Evolutionary conservation across 2,888 invertebrate genomes (phyloP), one percentile per base, ranked within the genome.

Genomic region (Nemurella pictetii): DNA sequence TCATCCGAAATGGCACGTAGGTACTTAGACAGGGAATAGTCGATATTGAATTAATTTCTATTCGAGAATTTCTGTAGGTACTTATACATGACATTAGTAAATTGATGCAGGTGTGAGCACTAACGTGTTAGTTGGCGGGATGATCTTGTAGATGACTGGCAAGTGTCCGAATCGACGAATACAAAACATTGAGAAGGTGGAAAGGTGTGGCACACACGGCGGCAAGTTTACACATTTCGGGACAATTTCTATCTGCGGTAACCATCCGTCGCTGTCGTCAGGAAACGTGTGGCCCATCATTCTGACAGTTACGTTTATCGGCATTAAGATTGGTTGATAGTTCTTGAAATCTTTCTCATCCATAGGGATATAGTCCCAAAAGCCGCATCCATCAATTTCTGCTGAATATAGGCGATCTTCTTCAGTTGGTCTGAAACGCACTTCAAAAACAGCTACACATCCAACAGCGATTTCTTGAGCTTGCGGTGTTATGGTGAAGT

Each of bases 131-230:
- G 87, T 87, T 0, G 92, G 92, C 3, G 91, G 89, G 75, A 90
- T 82, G 85, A 92, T 90, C 86, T 89, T 89, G 87, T 90, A 92
- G 87, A 90, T 89, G 25, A 91, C 88, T 7, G 92, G 90, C 35
- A 91, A 87, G 86, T 90, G 89, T 28, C 91, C 90, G 26, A 87
- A 88, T 83, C 89, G 89, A 87, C 88, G 89, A 27, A 92, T 89
- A 25, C 89, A 74, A 83, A 92, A 91, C 4, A 90, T 91, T 12
- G 90, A 88, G 84, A 89, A 90, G 27, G 87, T 88, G 0, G 89
- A 87, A 81, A 83, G 85, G 15, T 86, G 85, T 4, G 89, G 89
- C 25, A 89, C 32, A 78, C 89, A 89, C 5, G 90, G 87, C 30
- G 90, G 90, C 88, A 90, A 88, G 83, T 87, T 87, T 2, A 90